These are phyloP conservation scores for Hybos culiciformis DNA, from an alignment of 2,888 invertebrate genomes.

Conservation along the genomic window DNA sequence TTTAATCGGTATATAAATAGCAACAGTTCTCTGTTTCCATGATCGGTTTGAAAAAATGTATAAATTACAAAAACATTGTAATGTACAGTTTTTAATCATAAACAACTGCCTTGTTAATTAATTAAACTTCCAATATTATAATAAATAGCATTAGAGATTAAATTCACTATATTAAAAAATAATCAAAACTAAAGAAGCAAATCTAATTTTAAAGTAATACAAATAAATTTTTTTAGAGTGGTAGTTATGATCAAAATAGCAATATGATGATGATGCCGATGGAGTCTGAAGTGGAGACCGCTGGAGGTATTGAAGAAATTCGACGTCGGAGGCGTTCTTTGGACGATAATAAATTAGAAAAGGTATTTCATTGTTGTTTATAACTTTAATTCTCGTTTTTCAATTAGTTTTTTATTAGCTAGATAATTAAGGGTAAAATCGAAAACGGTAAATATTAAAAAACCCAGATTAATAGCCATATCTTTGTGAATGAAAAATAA, in stretches of 20 bases:
- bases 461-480: too few species aligned
- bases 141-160: not conserved
- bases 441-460: too few species aligned
- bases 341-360: slow-evolving; percentile 6
- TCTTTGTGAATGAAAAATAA: too few species aligned
- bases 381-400: not conserved
- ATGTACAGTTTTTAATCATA: too few species aligned
- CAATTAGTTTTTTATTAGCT: not conserved
- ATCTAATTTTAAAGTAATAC: not conserved
- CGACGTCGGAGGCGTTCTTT: slow-evolving; percentile 19
- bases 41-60: too few species aligned
- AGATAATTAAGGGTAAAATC: too few species aligned
- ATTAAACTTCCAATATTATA: too few species aligned
- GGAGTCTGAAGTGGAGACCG: slow-evolving; percentile 20
- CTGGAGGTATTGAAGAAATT: slow-evolving; percentile 22
- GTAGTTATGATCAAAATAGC: slow-evolving; percentile 23
- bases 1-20: too few species aligned
- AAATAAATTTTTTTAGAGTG: not conserved
- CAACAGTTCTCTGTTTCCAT: too few species aligned
- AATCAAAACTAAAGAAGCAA: not conserved
- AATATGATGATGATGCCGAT: slow-evolving; percentile 36
- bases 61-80: too few species aligned
- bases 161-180: not conserved
- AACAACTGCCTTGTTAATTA: too few species aligned
- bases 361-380: slow-evolving; percentile 10